Conservation (phyloP, 2,113 vertebrate species). For the Lophius piscatorius region DNA sequence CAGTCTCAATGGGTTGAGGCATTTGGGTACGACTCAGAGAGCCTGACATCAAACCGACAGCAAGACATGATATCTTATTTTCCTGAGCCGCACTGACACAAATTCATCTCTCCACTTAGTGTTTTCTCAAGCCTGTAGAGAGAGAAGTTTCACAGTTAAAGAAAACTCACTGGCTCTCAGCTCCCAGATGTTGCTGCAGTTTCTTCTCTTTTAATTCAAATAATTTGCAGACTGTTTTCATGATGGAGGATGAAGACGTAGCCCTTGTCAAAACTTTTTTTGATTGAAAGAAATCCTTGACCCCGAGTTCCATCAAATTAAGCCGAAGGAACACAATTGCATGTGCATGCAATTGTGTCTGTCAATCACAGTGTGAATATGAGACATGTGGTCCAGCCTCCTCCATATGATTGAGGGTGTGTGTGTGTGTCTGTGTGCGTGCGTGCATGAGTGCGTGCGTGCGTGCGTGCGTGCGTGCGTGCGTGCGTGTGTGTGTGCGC, state of each 20-base stretch:
- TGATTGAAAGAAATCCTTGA: constrained; percentile 78
- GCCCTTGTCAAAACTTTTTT: constrained; percentile 82
- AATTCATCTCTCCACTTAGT: constrained; percentile 91
- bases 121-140: constrained; percentile 89
- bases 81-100: constrained; percentile 94
- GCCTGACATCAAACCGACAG: constrained; percentile 95
- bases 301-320: constrained; percentile 75
- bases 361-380: constrained; percentile 71
- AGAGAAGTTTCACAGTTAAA: constrained; percentile 66
- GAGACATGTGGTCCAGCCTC: constrained; percentile 75
- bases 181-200: constrained; percentile 86
- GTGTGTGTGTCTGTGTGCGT: constrained; percentile 29
- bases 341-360: constrained; percentile 81
- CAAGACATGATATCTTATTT: constrained; percentile 99
- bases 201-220: constrained; percentile 88
- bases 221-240: constrained; percentile 88
- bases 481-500: no score
- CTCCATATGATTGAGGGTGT: constrained; percentile 4
- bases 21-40: constrained; percentile 89
- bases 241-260: constrained; percentile 85
- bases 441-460: no score
- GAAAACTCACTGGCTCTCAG: constrained; percentile 81
- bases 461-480: no score
- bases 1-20: constrained; percentile 88
- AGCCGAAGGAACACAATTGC: constrained; percentile 66